Evolutionary conservation across 2,113 vertebrate genomes (phyloP).

Genomic region (Barbus barbus): DNA sequence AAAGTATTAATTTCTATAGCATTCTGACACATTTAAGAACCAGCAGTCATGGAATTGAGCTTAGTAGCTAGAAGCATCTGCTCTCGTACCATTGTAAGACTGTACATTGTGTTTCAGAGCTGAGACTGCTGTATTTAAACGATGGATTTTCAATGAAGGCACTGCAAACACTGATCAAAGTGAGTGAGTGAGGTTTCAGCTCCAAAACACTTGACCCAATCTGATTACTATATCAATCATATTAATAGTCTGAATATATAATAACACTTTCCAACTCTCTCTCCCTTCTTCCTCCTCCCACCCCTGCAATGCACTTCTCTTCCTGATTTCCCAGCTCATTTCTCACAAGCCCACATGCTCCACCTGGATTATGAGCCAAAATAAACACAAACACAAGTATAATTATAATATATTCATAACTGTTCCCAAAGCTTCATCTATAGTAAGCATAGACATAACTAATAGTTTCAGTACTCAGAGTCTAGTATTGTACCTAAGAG

Average conservation of each 20-base stretch:
- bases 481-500: not conserved
- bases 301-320: not conserved
- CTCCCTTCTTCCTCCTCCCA: not conserved
- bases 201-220: not conserved
- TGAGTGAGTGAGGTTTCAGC: not conserved
- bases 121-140: not conserved
- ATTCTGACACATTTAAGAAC: not conserved
- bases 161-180: too few relatives aligned
- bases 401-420: constrained; percentile 20
- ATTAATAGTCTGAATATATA: not conserved
- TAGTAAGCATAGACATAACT: constrained; percentile 1
- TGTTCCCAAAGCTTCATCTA: constrained; percentile 5
- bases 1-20: not conserved
- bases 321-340: constrained; percentile 1
- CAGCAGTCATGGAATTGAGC: too few relatives aligned
- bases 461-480: constrained; percentile 6
- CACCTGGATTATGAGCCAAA: constrained; percentile 7
- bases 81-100: not conserved
- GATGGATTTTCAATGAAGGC: not conserved
- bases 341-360: constrained; percentile 30
- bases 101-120: not conserved
- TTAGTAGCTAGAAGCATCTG: not conserved
- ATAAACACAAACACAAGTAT: constrained; percentile 23
- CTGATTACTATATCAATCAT: not conserved
- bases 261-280: not conserved